A percentile compares a stretch with the other conserved stretches of the same genome.
phyloP scores from a whole-genome alignment of 1,140 invertebrate genomes.

The Drosophila athabasca region DNA sequence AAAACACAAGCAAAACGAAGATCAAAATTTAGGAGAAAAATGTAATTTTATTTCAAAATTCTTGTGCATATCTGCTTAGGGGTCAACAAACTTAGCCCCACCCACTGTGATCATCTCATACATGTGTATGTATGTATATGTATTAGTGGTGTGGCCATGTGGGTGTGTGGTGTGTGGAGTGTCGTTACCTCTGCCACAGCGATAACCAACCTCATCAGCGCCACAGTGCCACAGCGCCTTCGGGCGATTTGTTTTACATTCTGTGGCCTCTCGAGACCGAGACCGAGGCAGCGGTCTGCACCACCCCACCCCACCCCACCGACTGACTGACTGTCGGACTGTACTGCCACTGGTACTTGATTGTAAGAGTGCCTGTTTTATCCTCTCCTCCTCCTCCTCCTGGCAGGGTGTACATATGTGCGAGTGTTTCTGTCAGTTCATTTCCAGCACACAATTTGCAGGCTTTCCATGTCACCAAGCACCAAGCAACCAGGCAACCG shows the following conservation, averaged over 20 bases:
- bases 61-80: too few species aligned
- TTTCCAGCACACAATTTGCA: conserved; percentile 3
- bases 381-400: neutral
- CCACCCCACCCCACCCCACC: too few species aligned
- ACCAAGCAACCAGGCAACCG: too few species aligned
- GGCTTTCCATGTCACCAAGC: neutral
- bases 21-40: too few species aligned
- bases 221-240: conserved; percentile 20
- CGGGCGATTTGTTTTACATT: conserved; percentile 52
- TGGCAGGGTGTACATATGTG: neutral
- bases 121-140: neutral
- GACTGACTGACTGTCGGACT: too few species aligned
- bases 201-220: conserved; percentile 44
- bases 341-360: too few species aligned
- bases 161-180: conserved; percentile 7
- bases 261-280: conserved; percentile 29
- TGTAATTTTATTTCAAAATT: too few species aligned
- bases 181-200: conserved; percentile 23
- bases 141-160: neutral
- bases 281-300: neutral
- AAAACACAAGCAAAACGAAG: too few species aligned
- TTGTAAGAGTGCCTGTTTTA: too few species aligned
- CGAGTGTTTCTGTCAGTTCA: conserved; percentile 17
- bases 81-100: neutral
- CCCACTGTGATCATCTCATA: neutral